Conservation (phyloP, 1,140 invertebrate species). For the Tenebrio molitor region DNA sequence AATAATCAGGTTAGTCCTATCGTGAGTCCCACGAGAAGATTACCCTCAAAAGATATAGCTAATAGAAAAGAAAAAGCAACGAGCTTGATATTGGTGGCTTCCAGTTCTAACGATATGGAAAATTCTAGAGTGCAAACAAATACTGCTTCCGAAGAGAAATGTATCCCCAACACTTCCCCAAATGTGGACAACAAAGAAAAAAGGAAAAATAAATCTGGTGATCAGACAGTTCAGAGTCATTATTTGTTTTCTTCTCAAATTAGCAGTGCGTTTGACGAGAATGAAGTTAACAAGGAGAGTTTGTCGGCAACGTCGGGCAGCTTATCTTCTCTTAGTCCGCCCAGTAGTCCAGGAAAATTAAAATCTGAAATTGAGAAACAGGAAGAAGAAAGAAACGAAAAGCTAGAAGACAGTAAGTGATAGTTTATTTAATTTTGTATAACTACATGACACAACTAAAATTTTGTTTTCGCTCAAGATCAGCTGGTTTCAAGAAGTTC, state of each 20-base stretch:
- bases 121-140: too few relatives aligned
- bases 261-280: slow-evolving; percentile 55
- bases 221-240: not conserved
- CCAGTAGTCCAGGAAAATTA: slow-evolving; percentile 67
- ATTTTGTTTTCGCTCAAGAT: too few relatives aligned
- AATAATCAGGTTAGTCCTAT: slow-evolving; percentile 53
- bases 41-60: slow-evolving; percentile 58
- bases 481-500: too few relatives aligned
- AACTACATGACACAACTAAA: too few relatives aligned
- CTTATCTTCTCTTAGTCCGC: slow-evolving; percentile 64
- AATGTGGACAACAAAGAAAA: not conserved
- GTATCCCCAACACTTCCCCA: not conserved
- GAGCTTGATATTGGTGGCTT: slow-evolving; percentile 11
- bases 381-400: slow-evolving; percentile 70
- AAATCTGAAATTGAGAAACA: slow-evolving; percentile 70
- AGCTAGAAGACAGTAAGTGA: too few relatives aligned
- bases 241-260: not conserved
- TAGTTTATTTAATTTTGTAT: too few relatives aligned
- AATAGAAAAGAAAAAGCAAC: slow-evolving; percentile 40
- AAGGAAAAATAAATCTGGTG: not conserved
- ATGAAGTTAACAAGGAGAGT: slow-evolving; percentile 62
- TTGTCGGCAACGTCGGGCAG: slow-evolving; percentile 67
- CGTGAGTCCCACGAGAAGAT: slow-evolving; percentile 65
- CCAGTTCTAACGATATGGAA: slow-evolving; percentile 6
- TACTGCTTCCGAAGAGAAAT: too few relatives aligned